Evolutionary conservation across 2,888 invertebrate species (phyloP).

Genomic region (Apamea epomidion): DNA sequence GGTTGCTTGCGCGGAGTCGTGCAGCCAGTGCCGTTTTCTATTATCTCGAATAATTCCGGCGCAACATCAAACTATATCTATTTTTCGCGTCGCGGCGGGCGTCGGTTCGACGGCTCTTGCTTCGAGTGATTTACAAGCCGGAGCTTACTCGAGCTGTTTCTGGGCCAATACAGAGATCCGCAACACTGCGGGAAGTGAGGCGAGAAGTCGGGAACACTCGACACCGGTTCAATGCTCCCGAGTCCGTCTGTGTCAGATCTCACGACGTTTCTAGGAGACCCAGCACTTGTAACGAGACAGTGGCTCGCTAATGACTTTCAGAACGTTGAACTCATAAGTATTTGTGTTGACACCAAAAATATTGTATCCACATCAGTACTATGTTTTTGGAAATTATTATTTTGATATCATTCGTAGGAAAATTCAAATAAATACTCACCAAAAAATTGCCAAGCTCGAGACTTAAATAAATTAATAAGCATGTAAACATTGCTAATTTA

Average conservation of each 20-base stretch:
- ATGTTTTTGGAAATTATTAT: slow-evolving; percentile 7
- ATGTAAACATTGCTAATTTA: not conserved
- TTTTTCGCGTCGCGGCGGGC: slow-evolving; percentile 86
- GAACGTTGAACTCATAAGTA: slow-evolving; percentile 50
- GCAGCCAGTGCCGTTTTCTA: slow-evolving; percentile 82
- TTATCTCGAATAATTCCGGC: slow-evolving; percentile 85
- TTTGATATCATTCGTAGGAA: not conserved
- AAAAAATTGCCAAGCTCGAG: not conserved
- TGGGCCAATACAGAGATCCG: slow-evolving; percentile 83
- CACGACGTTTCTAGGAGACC: slow-evolving; percentile 54
- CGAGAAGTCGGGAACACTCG: slow-evolving; percentile 61
- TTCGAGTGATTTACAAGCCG: slow-evolving; percentile 86
- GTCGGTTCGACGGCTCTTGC: slow-evolving; percentile 81
- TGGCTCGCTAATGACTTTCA: slow-evolving; percentile 44
- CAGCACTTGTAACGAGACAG: slow-evolving; percentile 31
- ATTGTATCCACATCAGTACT: slow-evolving; percentile 16
- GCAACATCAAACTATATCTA: slow-evolving; percentile 86
- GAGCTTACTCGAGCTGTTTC: slow-evolving; percentile 82
- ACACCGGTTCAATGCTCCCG: slow-evolving; percentile 82
- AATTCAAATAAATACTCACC: not conserved
- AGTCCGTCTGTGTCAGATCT: slow-evolving; percentile 45
- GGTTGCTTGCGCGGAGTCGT: slow-evolving; percentile 78
- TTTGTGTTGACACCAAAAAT: slow-evolving; percentile 42
- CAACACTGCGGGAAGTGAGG: slow-evolving; percentile 72
- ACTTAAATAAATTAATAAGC: not conserved